Percentiles rank a stretch among this genome's conserved stretches.
Conservation (phyloP, 2,888 invertebrate genomes). For the Harmothoe impar region DNA sequence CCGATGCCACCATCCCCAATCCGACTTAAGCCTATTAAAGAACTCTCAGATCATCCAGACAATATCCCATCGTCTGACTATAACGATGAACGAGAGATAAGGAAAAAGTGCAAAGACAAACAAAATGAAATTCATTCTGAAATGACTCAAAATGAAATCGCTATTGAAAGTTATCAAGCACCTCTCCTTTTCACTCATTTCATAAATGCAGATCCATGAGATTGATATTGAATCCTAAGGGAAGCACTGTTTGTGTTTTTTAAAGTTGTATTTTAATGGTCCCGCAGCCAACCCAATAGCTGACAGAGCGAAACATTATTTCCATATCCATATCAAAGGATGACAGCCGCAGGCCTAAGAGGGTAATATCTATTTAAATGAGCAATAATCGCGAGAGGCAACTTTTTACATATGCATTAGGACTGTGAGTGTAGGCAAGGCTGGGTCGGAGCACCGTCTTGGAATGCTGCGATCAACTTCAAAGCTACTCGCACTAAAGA, state of each 20-base stretch:
- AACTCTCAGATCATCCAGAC: slow-evolving; percentile 9
- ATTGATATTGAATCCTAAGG: not conserved
- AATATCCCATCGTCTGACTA: slow-evolving; percentile 22
- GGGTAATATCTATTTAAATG: slow-evolving; percentile 62
- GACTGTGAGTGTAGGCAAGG: slow-evolving; percentile 31
- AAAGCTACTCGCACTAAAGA: slow-evolving; percentile 50
- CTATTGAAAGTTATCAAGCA: not conserved
- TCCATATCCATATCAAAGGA: slow-evolving; percentile 57
- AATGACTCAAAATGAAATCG: not conserved
- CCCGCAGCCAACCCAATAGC: not conserved
- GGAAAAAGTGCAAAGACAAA: not conserved
- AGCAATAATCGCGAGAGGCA: slow-evolving; percentile 30
- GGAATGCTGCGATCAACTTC: slow-evolving; percentile 58
- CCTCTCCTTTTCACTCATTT: slow-evolving; percentile 39
- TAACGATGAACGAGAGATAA: not conserved
- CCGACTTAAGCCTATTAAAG: slow-evolving; percentile 54
- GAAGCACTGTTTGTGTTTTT: slow-evolving; percentile 4
- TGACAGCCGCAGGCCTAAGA: slow-evolving; percentile 47
- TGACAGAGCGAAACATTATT: slow-evolving; percentile 49
- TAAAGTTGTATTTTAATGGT: slow-evolving; percentile 14
- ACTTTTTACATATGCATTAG: slow-evolving; percentile 61
- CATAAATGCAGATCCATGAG: not conserved
- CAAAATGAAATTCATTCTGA: slow-evolving; percentile 18
- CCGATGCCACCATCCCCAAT: slow-evolving; percentile 29
- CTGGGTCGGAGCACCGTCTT: not conserved